Evolutionary conservation across 2,113 vertebrate genomes (phyloP).

Genomic region (Gnathonemus echidnorhynchus): DNA sequence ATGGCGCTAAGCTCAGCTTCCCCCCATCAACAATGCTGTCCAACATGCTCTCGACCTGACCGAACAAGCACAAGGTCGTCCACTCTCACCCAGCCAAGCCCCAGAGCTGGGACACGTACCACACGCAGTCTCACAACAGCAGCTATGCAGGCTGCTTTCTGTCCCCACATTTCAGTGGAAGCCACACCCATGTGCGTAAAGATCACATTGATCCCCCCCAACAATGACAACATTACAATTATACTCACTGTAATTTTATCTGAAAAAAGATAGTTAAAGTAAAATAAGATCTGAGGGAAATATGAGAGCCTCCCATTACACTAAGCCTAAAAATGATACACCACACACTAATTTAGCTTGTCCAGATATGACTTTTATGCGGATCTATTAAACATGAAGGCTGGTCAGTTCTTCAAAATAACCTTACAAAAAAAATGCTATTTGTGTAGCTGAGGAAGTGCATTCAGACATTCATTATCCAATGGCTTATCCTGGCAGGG

Average conservation of each 20-base stretch:
- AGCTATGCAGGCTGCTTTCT: constrained; percentile 46
- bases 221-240: background rate
- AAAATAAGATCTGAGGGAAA: background rate
- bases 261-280: background rate
- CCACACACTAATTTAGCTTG: background rate
- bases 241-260: background rate
- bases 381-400: background rate
- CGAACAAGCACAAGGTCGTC: constrained; percentile 29
- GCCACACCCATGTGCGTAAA: constrained; percentile 38
- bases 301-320: background rate
- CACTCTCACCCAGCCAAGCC: constrained; percentile 45
- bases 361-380: background rate
- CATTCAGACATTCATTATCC: background rate
- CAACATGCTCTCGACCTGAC: constrained; percentile 22
- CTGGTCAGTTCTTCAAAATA: background rate
- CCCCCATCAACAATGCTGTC: constrained; percentile 26
- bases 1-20: constrained; percentile 43
- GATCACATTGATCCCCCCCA: constrained; percentile 17
- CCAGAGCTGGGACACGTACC: constrained; percentile 26
- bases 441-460: background rate
- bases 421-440: background rate
- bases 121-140: constrained; percentile 12
- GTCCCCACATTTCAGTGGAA: constrained; percentile 41
- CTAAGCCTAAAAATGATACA: background rate
- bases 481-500: background rate